A percentile compares a stretch with the other conserved stretches of the same genome.
Evolutionary conservation across 1,140 invertebrate genomes (phyloP).

Genomic region (Drosophila yakuba): DNA sequence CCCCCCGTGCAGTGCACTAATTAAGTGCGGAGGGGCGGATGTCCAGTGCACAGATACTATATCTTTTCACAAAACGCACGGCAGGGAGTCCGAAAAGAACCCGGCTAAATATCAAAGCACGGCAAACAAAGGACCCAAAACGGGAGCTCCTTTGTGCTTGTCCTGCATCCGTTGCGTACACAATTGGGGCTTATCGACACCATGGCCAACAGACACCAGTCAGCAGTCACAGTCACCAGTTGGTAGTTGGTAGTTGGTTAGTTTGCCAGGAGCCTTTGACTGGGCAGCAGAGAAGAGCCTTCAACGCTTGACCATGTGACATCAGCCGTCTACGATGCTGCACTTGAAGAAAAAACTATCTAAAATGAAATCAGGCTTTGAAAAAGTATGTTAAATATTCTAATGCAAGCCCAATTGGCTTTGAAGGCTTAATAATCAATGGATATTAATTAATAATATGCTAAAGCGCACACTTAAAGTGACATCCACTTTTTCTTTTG

Average conservation of each 20-base stretch:
- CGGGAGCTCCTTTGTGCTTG: conserved; percentile 36
- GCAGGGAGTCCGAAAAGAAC: background rate
- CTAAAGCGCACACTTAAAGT: too few relatives aligned
- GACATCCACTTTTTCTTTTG: background rate
- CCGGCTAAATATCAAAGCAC: conserved; percentile 30
- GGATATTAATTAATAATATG: too few relatives aligned
- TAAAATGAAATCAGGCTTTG: background rate
- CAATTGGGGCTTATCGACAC: conserved; percentile 59
- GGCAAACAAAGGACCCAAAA: conserved; percentile 34
- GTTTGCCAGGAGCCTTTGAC: conserved; percentile 9
- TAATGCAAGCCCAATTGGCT: too few relatives aligned
- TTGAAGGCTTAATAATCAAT: too few relatives aligned
- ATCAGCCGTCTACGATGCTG: background rate
- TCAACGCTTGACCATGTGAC: conserved; percentile 13
- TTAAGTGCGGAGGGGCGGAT: conserved; percentile 20
- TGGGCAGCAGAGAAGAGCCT: conserved; percentile 9
- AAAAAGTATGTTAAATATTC: background rate
- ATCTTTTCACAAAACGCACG: conserved; percentile 5
- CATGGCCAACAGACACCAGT: conserved; percentile 22
- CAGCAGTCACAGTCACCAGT: conserved; percentile 10
- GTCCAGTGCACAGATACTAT: conserved; percentile 16
- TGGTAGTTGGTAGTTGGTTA: conserved; percentile 4
- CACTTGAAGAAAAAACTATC: background rate
- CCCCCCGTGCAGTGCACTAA: conserved; percentile 41
- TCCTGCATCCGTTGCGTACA: conserved; percentile 42